A percentile compares a stretch with the other conserved stretches of the same genome.
phyloP scores from a whole-genome alignment of 2,113 vertebrate species.

The Sciurus niger region DNA sequence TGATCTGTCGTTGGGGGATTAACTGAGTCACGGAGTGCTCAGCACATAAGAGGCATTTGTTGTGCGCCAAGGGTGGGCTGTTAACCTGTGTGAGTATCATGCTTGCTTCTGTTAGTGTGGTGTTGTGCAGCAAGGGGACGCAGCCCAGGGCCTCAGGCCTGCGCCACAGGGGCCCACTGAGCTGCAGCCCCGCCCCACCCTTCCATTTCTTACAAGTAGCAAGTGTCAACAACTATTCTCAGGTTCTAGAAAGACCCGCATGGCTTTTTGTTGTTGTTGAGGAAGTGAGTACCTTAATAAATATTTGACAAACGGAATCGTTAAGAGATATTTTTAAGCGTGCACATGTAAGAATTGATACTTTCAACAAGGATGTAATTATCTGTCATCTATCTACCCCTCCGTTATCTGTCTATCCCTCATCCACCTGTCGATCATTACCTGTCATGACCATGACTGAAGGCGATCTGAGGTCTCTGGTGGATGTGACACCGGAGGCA shows the following conservation, averaged over 20 bases:
- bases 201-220: neutral
- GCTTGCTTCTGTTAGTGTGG: no score
- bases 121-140: no score
- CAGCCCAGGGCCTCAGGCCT: no score
- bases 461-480: neutral
- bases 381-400: neutral
- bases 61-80: neutral
- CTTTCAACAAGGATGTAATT: neutral
- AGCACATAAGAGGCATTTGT: neutral
- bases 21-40: neutral
- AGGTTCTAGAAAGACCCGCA: neutral
- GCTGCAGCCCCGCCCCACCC: no score
- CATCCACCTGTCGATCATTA: neutral
- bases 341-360: neutral
- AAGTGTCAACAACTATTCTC: neutral
- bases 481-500: neutral
- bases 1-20: neutral
- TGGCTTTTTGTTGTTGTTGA: neutral
- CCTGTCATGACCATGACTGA: neutral
- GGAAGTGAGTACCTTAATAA: neutral
- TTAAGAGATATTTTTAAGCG: conserved; percentile 4
- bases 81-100: neutral
- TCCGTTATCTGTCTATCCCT: neutral
- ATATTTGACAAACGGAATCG: neutral
- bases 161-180: no score